Base-by-base conservation (phyloP, 2,797 vertebrate species). In the Coccyzus lansbergi region DNA sequence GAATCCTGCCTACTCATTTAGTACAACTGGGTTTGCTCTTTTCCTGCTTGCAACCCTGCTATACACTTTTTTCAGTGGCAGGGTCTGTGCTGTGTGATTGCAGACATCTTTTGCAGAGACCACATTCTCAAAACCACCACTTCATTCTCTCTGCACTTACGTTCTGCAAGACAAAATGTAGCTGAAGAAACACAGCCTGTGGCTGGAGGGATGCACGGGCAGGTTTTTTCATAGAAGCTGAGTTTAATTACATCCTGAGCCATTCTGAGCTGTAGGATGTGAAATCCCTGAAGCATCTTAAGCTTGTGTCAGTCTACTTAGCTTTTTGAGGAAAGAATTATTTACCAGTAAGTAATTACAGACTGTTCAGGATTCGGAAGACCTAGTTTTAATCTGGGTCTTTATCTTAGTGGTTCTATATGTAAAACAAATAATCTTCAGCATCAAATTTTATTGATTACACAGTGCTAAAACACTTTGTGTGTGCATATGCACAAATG, bases 21-120 rank as follows among this genome's bases (percentile, higher is more conserved):
- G 29, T 15, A 10, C 72, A 38, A 31, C 49, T 16, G 3, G 11
- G 13, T 44, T 63, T 76, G 9, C 19, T 55, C 10, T 28, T 42
- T 76, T 75, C 74, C 75, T 53, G 36, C 69, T 52, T 28, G 4
- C 42, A 52, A 36, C 38, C 33, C 33, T 2, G 2, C 36, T 31
- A 4, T 18, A 20, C 11, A 4, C 29, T 26, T 36, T 34, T 46
- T 28, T 52, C 49, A 46, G 0, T 40, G 44, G 18, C 1, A 4
- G 52, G 22, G 33, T 63, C 33, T 53, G 16, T 18, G 29, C 19
- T 19, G 2, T 33, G 20, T 33, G 20, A 48, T 34, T 36, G 31
- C 44, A 72, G 60, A 28, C 0, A 0, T 34, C 31, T 80, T 70
- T 56, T 88, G 42, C 52, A 63, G 63, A 75, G 31, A 55, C 49